A percentile compares a stretch with the other conserved stretches of the same genome.
Evolutionary conservation across 2,113 vertebrate genomes (phyloP).

Genomic region (Asarcornis scutulata): DNA sequence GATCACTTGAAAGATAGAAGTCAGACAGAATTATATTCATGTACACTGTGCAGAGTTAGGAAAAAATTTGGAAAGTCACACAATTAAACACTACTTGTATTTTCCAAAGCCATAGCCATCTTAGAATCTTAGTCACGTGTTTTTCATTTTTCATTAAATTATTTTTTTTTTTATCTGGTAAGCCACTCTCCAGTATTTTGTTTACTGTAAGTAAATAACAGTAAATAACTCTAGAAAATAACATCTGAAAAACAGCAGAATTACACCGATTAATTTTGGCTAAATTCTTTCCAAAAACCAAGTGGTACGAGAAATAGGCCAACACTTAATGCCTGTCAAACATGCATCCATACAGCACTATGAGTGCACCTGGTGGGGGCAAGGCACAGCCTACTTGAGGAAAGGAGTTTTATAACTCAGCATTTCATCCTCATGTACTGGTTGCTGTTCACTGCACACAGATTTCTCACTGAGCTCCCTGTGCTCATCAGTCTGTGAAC

Average conservation of each 20-base stretch:
- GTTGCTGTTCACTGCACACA: neutral
- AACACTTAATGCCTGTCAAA: neutral
- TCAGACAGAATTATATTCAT: neutral
- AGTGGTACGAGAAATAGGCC: neutral
- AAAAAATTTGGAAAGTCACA: neutral
- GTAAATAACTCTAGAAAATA: neutral
- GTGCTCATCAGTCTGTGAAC: neutral
- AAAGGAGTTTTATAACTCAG: neutral
- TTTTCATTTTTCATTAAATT: neutral
- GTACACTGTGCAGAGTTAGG: neutral
- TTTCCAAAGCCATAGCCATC: neutral
- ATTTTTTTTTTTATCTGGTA: neutral
- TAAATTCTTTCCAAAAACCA: neutral
- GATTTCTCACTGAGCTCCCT: neutral
- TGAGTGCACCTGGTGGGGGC: neutral
- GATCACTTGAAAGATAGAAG: neutral
- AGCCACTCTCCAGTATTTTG: neutral
- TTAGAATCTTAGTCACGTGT: neutral
- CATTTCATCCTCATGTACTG: neutral
- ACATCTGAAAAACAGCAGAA: neutral
- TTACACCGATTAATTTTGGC: neutral
- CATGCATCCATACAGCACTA: neutral
- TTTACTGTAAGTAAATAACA: neutral
- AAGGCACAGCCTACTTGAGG: neutral
- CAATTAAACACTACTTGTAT: neutral